Evolutionary conservation across 92 coral and sea anemone genomes (phyloP).

Genomic region (Parazoanthus darwini): DNA sequence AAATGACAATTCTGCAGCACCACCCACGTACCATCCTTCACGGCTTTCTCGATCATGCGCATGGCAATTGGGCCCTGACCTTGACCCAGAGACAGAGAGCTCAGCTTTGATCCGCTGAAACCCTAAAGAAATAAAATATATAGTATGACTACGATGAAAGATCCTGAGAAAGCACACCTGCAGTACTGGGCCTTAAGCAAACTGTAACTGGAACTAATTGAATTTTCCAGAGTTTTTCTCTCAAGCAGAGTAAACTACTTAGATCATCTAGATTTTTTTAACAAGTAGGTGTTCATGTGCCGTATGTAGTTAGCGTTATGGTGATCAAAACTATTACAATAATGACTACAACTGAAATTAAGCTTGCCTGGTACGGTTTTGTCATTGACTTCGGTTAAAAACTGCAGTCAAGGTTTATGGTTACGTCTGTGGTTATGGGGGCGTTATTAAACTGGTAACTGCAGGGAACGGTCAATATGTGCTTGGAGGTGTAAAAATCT

Average conservation of each 20-base stretch:
- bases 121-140: conserved; percentile 60
- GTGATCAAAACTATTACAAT: neutral
- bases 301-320: neutral
- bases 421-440: neutral
- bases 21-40: conserved; percentile 99
- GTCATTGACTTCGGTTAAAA: neutral
- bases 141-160: neutral
- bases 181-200: neutral
- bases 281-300: neutral
- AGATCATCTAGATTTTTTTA: no score
- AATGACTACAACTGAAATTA: neutral
- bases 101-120: conserved; percentile 97
- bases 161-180: neutral
- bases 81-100: conserved; percentile 97
- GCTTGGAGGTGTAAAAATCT: no score
- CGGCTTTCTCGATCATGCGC: conserved; percentile 99
- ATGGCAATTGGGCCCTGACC: conserved; percentile 99
- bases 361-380: neutral
- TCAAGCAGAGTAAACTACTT: no score
- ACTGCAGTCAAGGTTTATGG: neutral
- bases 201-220: no score
- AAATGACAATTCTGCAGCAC: conserved; percentile 99
- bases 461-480: no score
- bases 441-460: no score
- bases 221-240: no score